Conservation (phyloP, 1,140 invertebrate genomes). For the Apis laboriosa region DNA sequence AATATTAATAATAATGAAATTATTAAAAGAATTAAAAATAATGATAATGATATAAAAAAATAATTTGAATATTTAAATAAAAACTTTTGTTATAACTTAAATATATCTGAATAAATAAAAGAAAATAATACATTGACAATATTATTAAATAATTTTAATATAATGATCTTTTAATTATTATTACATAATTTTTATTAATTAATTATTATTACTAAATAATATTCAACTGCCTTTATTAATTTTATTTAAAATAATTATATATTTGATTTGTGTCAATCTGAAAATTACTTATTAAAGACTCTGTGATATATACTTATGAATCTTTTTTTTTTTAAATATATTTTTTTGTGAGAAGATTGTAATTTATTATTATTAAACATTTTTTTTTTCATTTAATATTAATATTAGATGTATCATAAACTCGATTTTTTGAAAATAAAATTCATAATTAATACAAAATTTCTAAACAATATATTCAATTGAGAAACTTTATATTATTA, state of each 20-base stretch:
- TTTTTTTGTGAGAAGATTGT: neutral
- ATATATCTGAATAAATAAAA: neutral
- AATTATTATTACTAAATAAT: neutral
- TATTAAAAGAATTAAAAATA: too few species aligned
- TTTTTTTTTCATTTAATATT: too few species aligned
- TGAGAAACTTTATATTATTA: neutral
- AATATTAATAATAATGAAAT: too few species aligned
- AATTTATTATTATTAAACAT: neutral
- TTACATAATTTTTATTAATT: neutral
- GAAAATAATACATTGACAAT: neutral
- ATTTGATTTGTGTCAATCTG: neutral
- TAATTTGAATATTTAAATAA: too few species aligned
- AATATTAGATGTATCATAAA: neutral
- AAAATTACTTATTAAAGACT: too few species aligned
- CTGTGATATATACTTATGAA: neutral
- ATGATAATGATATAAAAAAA: too few species aligned
- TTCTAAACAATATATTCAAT: neutral
- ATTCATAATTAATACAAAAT: neutral
- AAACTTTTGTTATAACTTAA: neutral
- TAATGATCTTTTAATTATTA: neutral
- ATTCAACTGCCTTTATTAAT: neutral
- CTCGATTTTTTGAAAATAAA: neutral
- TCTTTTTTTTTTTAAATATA: neutral
- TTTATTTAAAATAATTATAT: neutral
- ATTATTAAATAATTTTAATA: neutral